Conservation (phyloP, 1,140 invertebrate genomes). For the Rhagoletis pomonella region DNA sequence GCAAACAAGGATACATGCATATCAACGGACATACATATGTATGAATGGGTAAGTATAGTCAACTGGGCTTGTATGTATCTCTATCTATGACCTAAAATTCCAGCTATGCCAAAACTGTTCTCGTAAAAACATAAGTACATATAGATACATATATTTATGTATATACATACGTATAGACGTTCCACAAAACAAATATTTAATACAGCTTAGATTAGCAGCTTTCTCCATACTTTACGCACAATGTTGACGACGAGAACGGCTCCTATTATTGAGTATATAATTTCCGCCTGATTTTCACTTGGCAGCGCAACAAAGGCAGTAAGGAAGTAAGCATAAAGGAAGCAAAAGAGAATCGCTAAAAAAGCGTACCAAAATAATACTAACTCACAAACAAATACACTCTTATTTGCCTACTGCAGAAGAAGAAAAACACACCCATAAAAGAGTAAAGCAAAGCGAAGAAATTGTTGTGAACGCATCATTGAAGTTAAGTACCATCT, state of each 20-base stretch:
- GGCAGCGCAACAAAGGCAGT: not conserved
- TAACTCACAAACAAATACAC: not conserved
- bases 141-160: not conserved
- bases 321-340: not conserved
- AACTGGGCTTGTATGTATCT: too few relatives aligned
- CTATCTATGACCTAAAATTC: too few relatives aligned
- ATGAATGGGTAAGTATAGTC: too few relatives aligned
- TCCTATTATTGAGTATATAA: not conserved
- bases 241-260: not conserved
- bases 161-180: not conserved
- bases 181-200: not conserved
- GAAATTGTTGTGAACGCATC: slow-evolving; percentile 50
- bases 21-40: too few relatives aligned
- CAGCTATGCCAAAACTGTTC: too few relatives aligned
- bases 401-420: not conserved
- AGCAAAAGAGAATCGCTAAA: not conserved
- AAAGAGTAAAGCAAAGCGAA: slow-evolving; percentile 29
- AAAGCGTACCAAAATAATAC: not conserved
- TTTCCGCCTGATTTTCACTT: slow-evolving; percentile 41
- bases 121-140: not conserved
- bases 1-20: too few relatives aligned
- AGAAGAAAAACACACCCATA: slow-evolving; percentile 14
- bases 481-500: slow-evolving; percentile 40
- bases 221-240: not conserved
- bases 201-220: not conserved